Percentiles rank a stretch among this genome's conserved stretches.
These are phyloP conservation scores for Scaptomyza reducta DNA, from an alignment of 2,888 invertebrate species.

Conservation along the genomic window DNA sequence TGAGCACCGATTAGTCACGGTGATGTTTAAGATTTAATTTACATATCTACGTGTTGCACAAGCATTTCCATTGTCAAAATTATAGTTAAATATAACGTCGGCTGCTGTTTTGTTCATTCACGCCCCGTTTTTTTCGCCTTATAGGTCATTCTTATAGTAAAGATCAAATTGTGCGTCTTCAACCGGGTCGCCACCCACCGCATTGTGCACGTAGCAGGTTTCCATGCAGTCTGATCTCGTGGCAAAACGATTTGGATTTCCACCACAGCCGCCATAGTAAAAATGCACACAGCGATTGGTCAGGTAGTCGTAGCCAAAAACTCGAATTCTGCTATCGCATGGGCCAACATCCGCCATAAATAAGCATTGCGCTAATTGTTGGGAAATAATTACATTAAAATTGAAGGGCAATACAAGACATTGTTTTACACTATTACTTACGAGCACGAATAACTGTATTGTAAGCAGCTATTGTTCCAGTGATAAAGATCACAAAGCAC, in stretches of 20 bases:
- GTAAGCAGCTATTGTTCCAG: not conserved
- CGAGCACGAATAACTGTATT: constrained; percentile 36
- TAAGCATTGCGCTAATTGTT: constrained; percentile 41
- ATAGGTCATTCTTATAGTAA: constrained; percentile 11
- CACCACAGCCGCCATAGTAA: constrained; percentile 63
- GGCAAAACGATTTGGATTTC: constrained; percentile 61
- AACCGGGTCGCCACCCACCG: constrained; percentile 11
- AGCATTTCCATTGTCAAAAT: no score
- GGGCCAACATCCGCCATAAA: constrained; percentile 57
- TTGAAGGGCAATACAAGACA: not conserved
- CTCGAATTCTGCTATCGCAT: constrained; percentile 37
- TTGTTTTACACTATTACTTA: constrained; percentile 6
- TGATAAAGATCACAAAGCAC: not conserved
- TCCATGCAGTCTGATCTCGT: constrained; percentile 51
- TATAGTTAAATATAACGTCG: no score
- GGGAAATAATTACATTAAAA: not conserved
- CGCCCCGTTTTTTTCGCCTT: not conserved
- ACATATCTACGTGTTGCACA: no score
- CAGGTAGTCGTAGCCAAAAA: constrained; percentile 60
- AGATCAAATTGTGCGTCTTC: constrained; percentile 17
- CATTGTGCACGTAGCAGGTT: constrained; percentile 39
- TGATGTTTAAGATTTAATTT: no score
- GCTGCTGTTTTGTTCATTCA: no score
- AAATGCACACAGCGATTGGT: constrained; percentile 58
- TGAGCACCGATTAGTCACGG: no score